phyloP scores from a whole-genome alignment of 1,140 invertebrate species.

The Lycorma delicatula region DNA sequence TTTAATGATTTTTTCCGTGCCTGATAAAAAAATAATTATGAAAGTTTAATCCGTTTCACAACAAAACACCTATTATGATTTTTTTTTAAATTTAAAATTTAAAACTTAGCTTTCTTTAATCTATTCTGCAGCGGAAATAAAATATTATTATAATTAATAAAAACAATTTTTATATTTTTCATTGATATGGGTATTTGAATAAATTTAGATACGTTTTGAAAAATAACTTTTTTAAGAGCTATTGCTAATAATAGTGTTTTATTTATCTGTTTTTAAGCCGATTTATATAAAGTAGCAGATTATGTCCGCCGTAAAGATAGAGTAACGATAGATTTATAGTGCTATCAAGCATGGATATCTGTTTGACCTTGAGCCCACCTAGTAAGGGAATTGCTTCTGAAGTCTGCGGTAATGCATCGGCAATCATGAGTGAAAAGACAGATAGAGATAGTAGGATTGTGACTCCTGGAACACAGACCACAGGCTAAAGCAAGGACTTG shows the following conservation, averaged over 20 bases:
- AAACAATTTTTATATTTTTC: too few species aligned
- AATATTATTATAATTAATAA: too few species aligned
- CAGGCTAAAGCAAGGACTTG: conserved; percentile 1
- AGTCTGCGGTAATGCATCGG: conserved; percentile 56
- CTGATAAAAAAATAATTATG: too few species aligned
- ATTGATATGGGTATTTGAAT: too few species aligned
- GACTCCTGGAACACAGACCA: conserved; percentile 47
- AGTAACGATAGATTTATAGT: too few species aligned
- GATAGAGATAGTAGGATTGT: conserved; percentile 66
- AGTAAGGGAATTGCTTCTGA: conserved; percentile 62
- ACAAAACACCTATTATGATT: too few species aligned
- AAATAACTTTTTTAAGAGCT: background rate
- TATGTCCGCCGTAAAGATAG: conserved; percentile 10
- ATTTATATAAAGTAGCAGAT: conserved; percentile 4
- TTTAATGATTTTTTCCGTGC: too few species aligned
- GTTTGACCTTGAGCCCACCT: conserved; percentile 41
- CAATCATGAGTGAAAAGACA: conserved; percentile 64
- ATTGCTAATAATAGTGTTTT: background rate
- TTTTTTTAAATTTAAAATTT: too few species aligned
- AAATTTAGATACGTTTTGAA: background rate
- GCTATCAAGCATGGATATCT: conserved; percentile 13
- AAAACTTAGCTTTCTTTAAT: too few species aligned
- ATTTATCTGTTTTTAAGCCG: background rate
- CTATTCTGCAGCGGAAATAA: too few species aligned
- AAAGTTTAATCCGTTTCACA: too few species aligned